Percentiles rank a stretch among this genome's conserved stretches.
These are phyloP conservation scores for Potamilus streckersoni DNA, from an alignment of 1,140 invertebrate species.

Conservation along the genomic window DNA sequence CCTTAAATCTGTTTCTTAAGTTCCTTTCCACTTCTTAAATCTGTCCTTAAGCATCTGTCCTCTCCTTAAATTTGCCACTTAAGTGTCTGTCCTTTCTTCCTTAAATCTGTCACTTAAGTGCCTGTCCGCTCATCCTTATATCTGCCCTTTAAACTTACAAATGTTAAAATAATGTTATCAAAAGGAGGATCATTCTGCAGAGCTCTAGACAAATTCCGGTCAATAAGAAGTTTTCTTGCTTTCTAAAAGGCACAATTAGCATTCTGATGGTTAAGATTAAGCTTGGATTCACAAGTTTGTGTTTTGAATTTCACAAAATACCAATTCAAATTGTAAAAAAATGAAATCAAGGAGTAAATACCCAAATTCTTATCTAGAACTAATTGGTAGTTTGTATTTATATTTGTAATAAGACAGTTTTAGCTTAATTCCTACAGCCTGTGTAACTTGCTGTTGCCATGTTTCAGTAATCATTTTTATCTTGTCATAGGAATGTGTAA, in stretches of 20 bases:
- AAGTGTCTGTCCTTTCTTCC: too few relatives aligned
- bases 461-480: constrained; percentile 2
- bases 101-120: too few relatives aligned
- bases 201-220: too few relatives aligned
- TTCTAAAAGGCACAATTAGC: too few relatives aligned
- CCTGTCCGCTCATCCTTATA: too few relatives aligned
- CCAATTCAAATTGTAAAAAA: neutral
- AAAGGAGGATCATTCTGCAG: too few relatives aligned
- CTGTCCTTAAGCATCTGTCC: too few relatives aligned
- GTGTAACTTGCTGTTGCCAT: neutral
- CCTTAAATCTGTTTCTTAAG: too few relatives aligned
- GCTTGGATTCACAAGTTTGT: neutral
- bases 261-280: neutral
- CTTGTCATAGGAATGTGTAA: constrained; percentile 85
- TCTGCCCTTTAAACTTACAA: too few relatives aligned
- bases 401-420: neutral
- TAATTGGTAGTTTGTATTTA: neutral
- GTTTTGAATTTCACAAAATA: neutral
- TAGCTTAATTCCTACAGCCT: neutral
- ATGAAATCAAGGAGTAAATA: neutral
- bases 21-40: too few relatives aligned
- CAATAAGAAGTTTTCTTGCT: neutral
- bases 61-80: too few relatives aligned
- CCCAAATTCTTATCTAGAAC: neutral
- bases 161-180: too few relatives aligned